These are phyloP conservation scores for Apis laboriosa DNA, from an alignment of 1,140 invertebrate genomes.

Conservation along the genomic window DNA sequence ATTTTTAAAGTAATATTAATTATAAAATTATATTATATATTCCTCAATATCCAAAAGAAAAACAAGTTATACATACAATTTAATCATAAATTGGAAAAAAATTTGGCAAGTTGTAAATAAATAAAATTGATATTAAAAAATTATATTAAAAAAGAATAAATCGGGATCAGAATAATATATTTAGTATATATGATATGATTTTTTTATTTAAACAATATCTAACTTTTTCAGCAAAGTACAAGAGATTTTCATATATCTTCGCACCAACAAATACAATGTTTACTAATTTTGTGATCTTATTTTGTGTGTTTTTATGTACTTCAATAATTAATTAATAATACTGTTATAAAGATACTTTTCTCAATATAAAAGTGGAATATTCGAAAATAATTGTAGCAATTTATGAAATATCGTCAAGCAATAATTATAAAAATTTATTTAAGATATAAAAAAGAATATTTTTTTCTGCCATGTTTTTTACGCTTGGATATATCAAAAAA, in stretches of 20 bases:
- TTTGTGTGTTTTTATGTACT: slow-evolving; percentile 38
- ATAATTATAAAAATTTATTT: slow-evolving; percentile 1
- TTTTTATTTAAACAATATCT: slow-evolving; percentile 73
- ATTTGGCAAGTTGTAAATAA: background rate
- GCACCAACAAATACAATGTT: slow-evolving; percentile 68
- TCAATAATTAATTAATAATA: slow-evolving; percentile 49
- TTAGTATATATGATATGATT: slow-evolving; percentile 57
- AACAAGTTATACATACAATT: background rate
- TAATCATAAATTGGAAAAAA: too few relatives aligned
- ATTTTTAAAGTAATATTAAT: too few relatives aligned
- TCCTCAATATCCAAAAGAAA: too few relatives aligned
- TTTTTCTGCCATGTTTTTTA: slow-evolving; percentile 9
- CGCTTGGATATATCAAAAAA: slow-evolving; percentile 41
- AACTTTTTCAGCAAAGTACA: slow-evolving; percentile 68
- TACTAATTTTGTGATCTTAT: slow-evolving; percentile 50
- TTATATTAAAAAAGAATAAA: background rate
- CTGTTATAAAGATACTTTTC: slow-evolving; percentile 42
- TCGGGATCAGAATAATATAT: background rate
- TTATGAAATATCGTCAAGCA: slow-evolving; percentile 3
- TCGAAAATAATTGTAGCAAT: background rate
- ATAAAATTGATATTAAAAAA: background rate
- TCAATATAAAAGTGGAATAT: slow-evolving; percentile 32
- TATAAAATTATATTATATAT: too few relatives aligned
- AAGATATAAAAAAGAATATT: slow-evolving; percentile 22
- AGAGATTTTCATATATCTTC: slow-evolving; percentile 63